Base-by-base conservation (phyloP, 2,888 invertebrate genomes). In the Lasioglossum malachurum region DNA sequence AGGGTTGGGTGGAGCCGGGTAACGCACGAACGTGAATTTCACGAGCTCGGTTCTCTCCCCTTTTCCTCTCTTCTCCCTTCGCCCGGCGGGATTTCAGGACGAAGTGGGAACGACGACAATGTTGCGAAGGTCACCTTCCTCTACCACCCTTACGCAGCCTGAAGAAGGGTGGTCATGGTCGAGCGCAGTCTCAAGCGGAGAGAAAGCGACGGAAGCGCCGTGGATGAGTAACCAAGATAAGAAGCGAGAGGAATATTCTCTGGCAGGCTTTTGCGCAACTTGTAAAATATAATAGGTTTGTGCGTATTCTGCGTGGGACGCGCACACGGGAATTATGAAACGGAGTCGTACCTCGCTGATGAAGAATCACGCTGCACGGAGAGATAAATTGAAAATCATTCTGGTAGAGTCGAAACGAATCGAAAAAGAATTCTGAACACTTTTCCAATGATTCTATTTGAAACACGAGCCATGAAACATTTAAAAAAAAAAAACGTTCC, bases 71-170 rank as follows among this genome's bases (percentile, higher is more conserved):
- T 73, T 73, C 60, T 38, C 78, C 78, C 78, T 71, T 44, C 16
- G 67, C 64, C 71, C 67, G 64, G 67, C 73, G 77, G 57, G 75
- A 83, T 86, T 82, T 86, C 81, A 83, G 72, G n/a, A 35, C 64
- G 69, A 49, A 38, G 80, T 53, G 69, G 80, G 80, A 78, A 77
- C 76, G 87, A 53, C 77, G 77, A 80, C 80, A 83, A 78, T 84
- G 82, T 82, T 91, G 86, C 84, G 89, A 93, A 93, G 93, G 93
- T 93, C 92, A 93, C 91, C 90, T 91, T 92, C 84, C 87, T 89
- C 78, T 84, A 88, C 89, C 90, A 92, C 90, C 92, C 93, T 92
- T 89, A 90, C 91, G 86, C 88, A 88, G 83, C 78, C 87, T 78
- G 76, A 72, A 82, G 78, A 88, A 85, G 90, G 90, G 85, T 91